A percentile compares a stretch with the other conserved stretches of the same genome.
Evolutionary conservation across 2,797 vertebrate species (phyloP).

Genomic region (Argya squamiceps): DNA sequence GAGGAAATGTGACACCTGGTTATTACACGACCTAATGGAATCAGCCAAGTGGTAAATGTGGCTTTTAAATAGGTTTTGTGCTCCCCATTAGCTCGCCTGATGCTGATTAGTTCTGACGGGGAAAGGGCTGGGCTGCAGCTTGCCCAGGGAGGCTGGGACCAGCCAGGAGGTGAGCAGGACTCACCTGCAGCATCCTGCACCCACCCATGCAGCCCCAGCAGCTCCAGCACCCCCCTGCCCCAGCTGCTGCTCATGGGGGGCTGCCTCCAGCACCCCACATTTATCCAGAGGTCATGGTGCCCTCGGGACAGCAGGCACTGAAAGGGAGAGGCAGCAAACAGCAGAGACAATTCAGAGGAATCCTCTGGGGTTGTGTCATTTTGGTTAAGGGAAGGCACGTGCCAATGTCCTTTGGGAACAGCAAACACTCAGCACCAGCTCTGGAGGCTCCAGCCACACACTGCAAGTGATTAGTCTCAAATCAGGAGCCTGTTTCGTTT

Average conservation of each 20-base stretch:
- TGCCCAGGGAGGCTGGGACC: background rate
- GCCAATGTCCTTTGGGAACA: accelerated
- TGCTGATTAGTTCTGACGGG: slow-evolving; percentile 91
- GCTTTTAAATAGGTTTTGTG: slow-evolving; percentile 99
- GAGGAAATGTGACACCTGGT: slow-evolving; percentile 96
- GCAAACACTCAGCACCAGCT: background rate
- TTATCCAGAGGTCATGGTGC: accelerated
- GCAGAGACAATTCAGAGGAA: background rate
- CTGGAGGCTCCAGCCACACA: background rate
- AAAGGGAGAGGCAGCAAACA: background rate
- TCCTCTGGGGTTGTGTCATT: background rate
- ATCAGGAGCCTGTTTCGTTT: background rate
- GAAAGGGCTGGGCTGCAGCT: slow-evolving; percentile 86
- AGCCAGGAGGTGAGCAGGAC: accelerated
- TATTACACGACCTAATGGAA: slow-evolving; percentile 97
- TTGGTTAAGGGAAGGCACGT: accelerated
- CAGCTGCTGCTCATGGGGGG: background rate
- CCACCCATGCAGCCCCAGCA: accelerated
- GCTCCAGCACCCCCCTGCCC: background rate
- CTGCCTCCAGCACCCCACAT: background rate
- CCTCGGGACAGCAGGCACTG: background rate
- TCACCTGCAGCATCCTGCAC: background rate
- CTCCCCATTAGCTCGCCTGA: slow-evolving; percentile 93
- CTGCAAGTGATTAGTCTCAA: background rate
- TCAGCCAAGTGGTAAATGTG: slow-evolving; percentile 99